These are phyloP conservation scores for Amphipoea oculea DNA, from an alignment of 2,888 invertebrate species.

Conservation along the genomic window DNA sequence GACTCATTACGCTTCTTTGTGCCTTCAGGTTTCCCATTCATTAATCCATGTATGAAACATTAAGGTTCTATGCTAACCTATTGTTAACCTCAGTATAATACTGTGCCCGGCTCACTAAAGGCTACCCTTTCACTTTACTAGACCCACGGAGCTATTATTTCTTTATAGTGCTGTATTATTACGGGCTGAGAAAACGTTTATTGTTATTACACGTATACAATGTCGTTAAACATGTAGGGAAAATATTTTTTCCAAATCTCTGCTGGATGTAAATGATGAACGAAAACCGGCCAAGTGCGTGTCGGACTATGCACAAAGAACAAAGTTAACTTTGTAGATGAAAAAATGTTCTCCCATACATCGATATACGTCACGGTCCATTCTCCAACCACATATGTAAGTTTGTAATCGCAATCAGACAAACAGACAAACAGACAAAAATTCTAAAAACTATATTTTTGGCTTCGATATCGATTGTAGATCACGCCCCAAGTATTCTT, in stretches of 20 bases:
- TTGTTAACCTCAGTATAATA: slow-evolving; percentile 63
- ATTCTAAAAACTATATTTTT: too few relatives aligned
- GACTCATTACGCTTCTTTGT: slow-evolving; percentile 79
- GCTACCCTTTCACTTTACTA: slow-evolving; percentile 63
- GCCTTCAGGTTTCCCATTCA: slow-evolving; percentile 72
- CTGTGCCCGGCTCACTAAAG: slow-evolving; percentile 51
- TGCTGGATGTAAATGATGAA: too few relatives aligned
- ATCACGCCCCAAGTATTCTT: too few relatives aligned
- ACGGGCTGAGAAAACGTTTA: slow-evolving; percentile 51
- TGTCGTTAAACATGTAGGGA: slow-evolving; percentile 4
- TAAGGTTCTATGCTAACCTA: slow-evolving; percentile 57
- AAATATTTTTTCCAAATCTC: background rate
- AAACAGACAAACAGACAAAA: too few relatives aligned
- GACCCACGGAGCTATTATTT: slow-evolving; percentile 50
- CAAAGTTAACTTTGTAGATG: background rate
- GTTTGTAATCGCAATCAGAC: background rate
- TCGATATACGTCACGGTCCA: too few relatives aligned
- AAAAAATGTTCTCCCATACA: background rate
- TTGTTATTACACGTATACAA: slow-evolving; percentile 41
- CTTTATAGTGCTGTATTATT: slow-evolving; percentile 59
- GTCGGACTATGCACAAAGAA: background rate
- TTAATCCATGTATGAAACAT: slow-evolving; percentile 73
- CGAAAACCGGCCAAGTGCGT: background rate
- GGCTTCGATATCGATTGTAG: too few relatives aligned
- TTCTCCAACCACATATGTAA: background rate